Base-by-base conservation (phyloP, 2,113 vertebrate genomes). In the Rhea pennata region DNA sequence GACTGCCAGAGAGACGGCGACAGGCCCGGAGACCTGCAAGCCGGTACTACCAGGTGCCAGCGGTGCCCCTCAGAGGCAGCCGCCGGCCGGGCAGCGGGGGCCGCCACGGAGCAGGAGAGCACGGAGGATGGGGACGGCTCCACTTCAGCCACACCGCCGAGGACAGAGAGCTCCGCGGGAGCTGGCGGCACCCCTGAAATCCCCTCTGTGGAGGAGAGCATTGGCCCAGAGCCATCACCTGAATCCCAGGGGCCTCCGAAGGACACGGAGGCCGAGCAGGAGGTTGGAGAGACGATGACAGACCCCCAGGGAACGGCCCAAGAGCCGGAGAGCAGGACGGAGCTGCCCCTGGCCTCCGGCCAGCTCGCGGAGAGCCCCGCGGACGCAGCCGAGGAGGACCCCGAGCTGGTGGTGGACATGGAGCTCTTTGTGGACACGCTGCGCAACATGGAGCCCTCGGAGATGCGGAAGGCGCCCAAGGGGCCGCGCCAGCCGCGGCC, bases 391-490 rank as follows among this genome's bases (percentile, higher is more conserved):
- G 97, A 92, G 3, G 98, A 98, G 51, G 97, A 98, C 40, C 81
- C 88, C 0, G 98, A 98, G 59, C 92, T 97, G 51, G 84, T 91
- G 73, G 91, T 97, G 31, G 98, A 99, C 56, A 98, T 99, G 98
- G 99, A 99, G 53, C 98, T 87, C 36, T 98, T 99, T 2, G 97
- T 99, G 95, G 99, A 99, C 85, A 99, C 99, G 0, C 97, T 99
- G 33, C 98, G 98, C 87, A 99, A 93, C 97, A 99, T 99, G 98
- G 98, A 98, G 24, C 97, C 98, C 53, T 97, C 98, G 0, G 91
- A 98, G 81, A 98, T 97, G 80, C 83, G 98, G 27, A 98, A 95
- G 77, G 97, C 71, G 0, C 96, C 97, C 74, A 97, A 96, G 51
- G 11, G 95, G 33, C 97, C 95, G 0, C 98, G 98, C 66, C 84